Evolutionary conservation across 2,113 vertebrate genomes (phyloP), one percentile per base, ranked within the genome.

Genomic region (Apus apus): DNA sequence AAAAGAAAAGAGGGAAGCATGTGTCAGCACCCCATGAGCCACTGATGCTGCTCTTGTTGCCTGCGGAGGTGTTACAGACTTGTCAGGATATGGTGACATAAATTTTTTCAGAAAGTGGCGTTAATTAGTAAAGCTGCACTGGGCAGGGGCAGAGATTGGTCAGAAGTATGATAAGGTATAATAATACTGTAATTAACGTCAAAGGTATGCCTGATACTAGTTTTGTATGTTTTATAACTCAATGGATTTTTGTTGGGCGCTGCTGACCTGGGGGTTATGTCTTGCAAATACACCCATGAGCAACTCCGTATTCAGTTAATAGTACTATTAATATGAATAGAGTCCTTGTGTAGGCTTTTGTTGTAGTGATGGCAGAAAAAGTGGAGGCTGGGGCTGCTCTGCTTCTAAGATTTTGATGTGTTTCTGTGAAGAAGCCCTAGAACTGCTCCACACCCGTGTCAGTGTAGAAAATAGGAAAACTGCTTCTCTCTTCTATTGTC

Each of bases 1-100:
- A 64, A 54, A 27, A 85, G 73, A 58, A 32, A 40, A 45, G 56
- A 62, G 4, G 13, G 54, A 43, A 93, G 75, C 94, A 84, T 84
- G 64, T 92, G 95, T 94, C 76, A 90, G 60, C 93, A 56, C 95
- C 3, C 16, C 76, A 7, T 84, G 94, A 85, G 38, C 46, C 48
- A 40, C 22, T 84, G 76, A 86, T 90, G 86, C 51, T 32, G 34
- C 65, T 92, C 73, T 38, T 1, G 13, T 26, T 80, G 60, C 94
- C 68, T 77, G 60, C 56, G 86, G 94, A 62, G 82, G 30, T 12
- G 11, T 50, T 68, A 32, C 0, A 2, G 73, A 23, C 54, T 86
- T 89, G 57, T 29, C 45, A 75, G 58, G 19, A 8, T 30, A 6
- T 20, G 23, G 9, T 57, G 48, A 43, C 51, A 11, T 46, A 74